Conservation (phyloP, 92 coral and sea anemone species). For the Zoanthus gigantus region DNA sequence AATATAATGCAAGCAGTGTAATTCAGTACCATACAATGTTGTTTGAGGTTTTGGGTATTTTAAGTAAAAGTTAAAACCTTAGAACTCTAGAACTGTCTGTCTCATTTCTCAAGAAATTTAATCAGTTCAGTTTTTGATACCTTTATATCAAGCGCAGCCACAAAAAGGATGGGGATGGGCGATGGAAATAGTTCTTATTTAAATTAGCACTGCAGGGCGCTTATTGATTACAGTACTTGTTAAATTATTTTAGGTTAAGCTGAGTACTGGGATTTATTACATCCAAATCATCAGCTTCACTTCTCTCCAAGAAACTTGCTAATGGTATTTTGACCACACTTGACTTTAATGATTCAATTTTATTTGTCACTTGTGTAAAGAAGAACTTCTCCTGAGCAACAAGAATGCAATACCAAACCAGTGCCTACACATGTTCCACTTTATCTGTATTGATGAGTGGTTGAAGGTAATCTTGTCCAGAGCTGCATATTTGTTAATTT, state of each 20-base stretch:
- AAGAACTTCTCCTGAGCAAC: constrained; percentile 40
- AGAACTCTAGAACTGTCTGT: background rate
- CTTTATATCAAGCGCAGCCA: no score
- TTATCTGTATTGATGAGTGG: constrained; percentile 50
- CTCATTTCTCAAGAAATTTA: background rate
- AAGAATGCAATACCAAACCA: constrained; percentile 45
- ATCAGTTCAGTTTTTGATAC: no score
- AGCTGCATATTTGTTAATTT: background rate
- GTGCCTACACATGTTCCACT: constrained; percentile 51
- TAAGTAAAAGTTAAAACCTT: background rate
- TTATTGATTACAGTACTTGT: no score
- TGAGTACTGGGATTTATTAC: no score
- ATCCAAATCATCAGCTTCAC: no score
- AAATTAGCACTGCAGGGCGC: no score
- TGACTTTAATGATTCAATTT: background rate
- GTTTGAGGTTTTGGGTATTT: background rate
- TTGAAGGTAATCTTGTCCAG: constrained; percentile 41
- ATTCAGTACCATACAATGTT: background rate
- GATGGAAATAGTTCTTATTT: no score
- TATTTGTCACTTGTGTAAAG: constrained; percentile 23
- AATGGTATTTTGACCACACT: background rate
- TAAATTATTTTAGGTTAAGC: no score
- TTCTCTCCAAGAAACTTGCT: background rate
- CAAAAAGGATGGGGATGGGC: no score
- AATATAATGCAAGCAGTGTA: background rate